Base-by-base conservation (phyloP, 1,140 invertebrate species). In the Pseudomyrmex cubaensis region DNA sequence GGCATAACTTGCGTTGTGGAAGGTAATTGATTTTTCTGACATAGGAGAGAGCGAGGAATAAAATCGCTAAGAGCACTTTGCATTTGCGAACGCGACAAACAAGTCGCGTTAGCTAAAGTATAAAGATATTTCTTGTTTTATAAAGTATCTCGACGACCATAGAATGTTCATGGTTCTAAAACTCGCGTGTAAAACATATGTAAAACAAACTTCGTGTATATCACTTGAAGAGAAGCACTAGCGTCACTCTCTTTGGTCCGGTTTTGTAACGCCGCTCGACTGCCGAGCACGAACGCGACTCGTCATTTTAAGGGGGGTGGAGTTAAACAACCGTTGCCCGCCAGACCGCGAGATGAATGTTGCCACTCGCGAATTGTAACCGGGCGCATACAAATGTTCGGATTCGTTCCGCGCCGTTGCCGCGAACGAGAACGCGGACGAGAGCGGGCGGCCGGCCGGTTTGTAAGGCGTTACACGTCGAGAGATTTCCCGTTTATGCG, bases 381-480 rank as follows among this genome's bases (percentile, higher is more conserved):
- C 73, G 83, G 83, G 74, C 70, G 83, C 83, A 86, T 86, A 84
- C 73, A 70, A 86, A 86, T 85, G 83, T 76, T 64, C 52, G 59
- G n/a, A 64, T 85, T 86, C 67, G 59, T 69, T 67, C 59, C 20
- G n/a, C 22, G 35, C 54, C 61, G 25, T 48, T 84, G 73, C 77
- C 15, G 20, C 50, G 25, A 85, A 35, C 52, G 64, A 35, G 35
- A 52, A 52, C 70, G 52, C 75, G 15, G 35, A 0, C 35, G 35
- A 35, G 35, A 35, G 35, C 35, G 35, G 0, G 0, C 35, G 35
- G 35, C 35, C 20, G 62, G 25, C 46, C 57, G 9, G 9, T 17
- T 80, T 80, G 44, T 80, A 80, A 80, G 76, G 76, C 76, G 66
- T 72, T 72, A 80, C 76, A 80, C 76, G 66, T 80, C 66, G 66